These are phyloP conservation scores for Pocota personata DNA, from an alignment of 2,888 invertebrate species.

Conservation along the genomic window DNA sequence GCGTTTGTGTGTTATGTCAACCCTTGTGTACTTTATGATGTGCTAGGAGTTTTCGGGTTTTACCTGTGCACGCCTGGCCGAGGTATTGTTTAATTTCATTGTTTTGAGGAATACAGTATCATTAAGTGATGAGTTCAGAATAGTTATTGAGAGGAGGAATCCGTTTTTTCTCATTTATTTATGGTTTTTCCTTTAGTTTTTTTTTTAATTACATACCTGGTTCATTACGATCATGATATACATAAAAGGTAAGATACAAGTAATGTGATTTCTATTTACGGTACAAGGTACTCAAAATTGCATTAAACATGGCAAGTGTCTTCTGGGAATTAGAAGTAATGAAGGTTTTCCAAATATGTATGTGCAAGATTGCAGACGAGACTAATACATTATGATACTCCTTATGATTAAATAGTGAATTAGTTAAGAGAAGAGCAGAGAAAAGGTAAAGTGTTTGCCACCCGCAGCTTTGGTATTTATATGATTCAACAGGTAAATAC, in stretches of 20 bases:
- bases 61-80: conserved; percentile 6
- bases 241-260: neutral
- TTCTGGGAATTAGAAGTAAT: neutral
- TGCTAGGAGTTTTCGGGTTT: neutral
- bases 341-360: neutral
- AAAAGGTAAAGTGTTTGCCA: too few relatives aligned
- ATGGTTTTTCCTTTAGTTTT: conserved; percentile 13
- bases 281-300: neutral
- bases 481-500: too few relatives aligned
- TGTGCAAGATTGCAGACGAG: too few relatives aligned
- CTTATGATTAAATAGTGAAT: too few relatives aligned
- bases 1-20: conserved; percentile 22
- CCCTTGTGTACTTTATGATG: neutral
- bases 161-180: conserved; percentile 23
- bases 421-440: too few relatives aligned
- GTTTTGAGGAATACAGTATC: conserved; percentile 20
- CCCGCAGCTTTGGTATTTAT: too few relatives aligned
- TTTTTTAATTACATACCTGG: conserved; percentile 1
- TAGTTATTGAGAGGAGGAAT: neutral
- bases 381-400: neutral
- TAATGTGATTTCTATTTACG: neutral
- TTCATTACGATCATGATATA: neutral
- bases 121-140: too few relatives aligned
- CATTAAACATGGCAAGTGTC: neutral
- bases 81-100: neutral